Conservation (phyloP, 2,113 vertebrate species). For the Dromaius novaehollandiae region DNA sequence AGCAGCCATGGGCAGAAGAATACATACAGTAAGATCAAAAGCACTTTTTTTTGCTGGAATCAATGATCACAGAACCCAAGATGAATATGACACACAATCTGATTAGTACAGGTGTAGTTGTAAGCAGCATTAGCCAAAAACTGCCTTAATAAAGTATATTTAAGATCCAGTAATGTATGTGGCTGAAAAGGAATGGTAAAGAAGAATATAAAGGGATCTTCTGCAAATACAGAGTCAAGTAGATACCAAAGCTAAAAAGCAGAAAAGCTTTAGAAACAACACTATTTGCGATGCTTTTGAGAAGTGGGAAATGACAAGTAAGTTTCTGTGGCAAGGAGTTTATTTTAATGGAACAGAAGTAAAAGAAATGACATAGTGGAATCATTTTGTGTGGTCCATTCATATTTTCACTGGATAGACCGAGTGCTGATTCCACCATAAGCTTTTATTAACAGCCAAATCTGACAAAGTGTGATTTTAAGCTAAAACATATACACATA, state of each 20-base stretch:
- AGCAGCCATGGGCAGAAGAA: constrained; percentile 1
- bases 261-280: constrained; percentile 50
- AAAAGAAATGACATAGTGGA: constrained; percentile 76
- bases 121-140: constrained; percentile 7
- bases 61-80: constrained; percentile 26
- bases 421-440: constrained; percentile 58
- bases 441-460: constrained; percentile 74
- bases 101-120: background rate
- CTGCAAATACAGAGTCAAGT: constrained; percentile 31
- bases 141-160: constrained; percentile 18
- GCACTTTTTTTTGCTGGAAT: background rate
- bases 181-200: constrained; percentile 33
- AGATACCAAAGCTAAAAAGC: constrained; percentile 51
- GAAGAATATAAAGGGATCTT: constrained; percentile 53
- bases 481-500: constrained; percentile 69
- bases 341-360: constrained; percentile 71
- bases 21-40: constrained; percentile 25
- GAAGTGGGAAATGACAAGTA: constrained; percentile 72
- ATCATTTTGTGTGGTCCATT: constrained; percentile 79
- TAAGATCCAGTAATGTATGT: constrained; percentile 6
- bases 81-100: constrained; percentile 32
- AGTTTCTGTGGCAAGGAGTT: constrained; percentile 72
- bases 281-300: constrained; percentile 55
- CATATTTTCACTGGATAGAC: constrained; percentile 75
- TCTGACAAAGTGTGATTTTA: constrained; percentile 74